Percentiles rank a stretch among this genome's conserved stretches.
Conservation (phyloP, 2,113 vertebrate species). For the Takifugu bimaculatus region DNA sequence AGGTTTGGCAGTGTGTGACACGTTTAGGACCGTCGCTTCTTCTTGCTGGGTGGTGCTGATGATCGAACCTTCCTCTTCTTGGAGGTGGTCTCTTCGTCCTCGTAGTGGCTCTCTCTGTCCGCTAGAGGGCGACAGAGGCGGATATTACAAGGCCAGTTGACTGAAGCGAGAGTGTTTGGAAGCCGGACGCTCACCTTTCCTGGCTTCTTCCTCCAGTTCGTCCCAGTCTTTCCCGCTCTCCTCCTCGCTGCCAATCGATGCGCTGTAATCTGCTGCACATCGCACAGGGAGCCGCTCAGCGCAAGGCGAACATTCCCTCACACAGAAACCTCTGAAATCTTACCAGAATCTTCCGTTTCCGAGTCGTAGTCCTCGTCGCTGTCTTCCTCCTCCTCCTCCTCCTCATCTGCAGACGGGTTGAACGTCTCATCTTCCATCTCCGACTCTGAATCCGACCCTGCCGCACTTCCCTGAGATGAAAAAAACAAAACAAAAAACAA, state of each 20-base stretch:
- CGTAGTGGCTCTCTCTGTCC: slow-evolving; percentile 85
- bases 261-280: slow-evolving; percentile 76
- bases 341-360: slow-evolving; percentile 83
- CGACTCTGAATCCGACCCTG: slow-evolving; percentile 82
- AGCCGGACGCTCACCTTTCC: slow-evolving; percentile 75
- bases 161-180: neutral
- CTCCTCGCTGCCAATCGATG: slow-evolving; percentile 87
- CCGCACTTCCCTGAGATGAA: slow-evolving; percentile 82
- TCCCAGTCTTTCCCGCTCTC: slow-evolving; percentile 96
- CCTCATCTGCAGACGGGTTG: slow-evolving; percentile 89
- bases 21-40: slow-evolving; percentile 74
- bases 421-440: slow-evolving; percentile 93
- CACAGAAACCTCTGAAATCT: neutral
- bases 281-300: neutral
- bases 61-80: slow-evolving; percentile 83
- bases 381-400: slow-evolving; percentile 87
- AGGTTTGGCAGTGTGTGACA: slow-evolving; percentile 59
- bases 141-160: neutral
- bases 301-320: neutral
- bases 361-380: slow-evolving; percentile 91
- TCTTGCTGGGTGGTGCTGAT: slow-evolving; percentile 77
- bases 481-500: too few relatives aligned
- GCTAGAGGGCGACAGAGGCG: slow-evolving; percentile 54
- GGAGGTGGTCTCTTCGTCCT: slow-evolving; percentile 78
- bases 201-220: slow-evolving; percentile 89